phyloP scores from a whole-genome alignment of 2,113 vertebrate species.

The Eublepharis macularius region DNA sequence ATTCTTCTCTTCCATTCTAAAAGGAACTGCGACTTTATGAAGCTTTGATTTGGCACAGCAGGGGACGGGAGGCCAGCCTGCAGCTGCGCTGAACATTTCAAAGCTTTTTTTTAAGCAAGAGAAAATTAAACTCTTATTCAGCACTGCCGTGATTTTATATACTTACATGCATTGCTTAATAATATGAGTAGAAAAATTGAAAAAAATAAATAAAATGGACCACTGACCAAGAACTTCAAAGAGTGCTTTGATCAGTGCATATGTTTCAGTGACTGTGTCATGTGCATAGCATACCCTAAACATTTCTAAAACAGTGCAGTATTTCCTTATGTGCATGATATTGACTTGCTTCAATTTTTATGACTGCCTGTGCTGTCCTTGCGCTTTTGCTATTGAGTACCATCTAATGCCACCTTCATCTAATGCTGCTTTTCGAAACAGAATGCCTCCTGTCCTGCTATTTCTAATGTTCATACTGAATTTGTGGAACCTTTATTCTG shows the following conservation, averaged over 20 bases:
- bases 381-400: neutral
- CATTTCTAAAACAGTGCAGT: neutral
- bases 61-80: conserved; percentile 44
- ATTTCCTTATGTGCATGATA: neutral
- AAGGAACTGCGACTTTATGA: conserved; percentile 46
- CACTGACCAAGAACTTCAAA: neutral
- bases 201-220: neutral
- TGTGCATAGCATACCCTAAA: neutral
- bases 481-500: neutral
- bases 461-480: neutral
- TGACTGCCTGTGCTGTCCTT: neutral
- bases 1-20: conserved; percentile 52
- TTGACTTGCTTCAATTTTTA: neutral
- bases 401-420: neutral
- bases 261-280: neutral
- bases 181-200: neutral
- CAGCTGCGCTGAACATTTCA: conserved; percentile 5
- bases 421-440: too few species aligned
- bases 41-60: conserved; percentile 60
- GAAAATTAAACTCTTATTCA: neutral
- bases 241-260: conserved; percentile 2
- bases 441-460: too few species aligned
- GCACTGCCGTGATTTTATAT: neutral
- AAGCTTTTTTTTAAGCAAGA: conserved; percentile 29
- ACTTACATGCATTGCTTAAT: neutral